phyloP scores from a whole-genome alignment of 2,888 invertebrate genomes.

The Tipula lateralis region DNA sequence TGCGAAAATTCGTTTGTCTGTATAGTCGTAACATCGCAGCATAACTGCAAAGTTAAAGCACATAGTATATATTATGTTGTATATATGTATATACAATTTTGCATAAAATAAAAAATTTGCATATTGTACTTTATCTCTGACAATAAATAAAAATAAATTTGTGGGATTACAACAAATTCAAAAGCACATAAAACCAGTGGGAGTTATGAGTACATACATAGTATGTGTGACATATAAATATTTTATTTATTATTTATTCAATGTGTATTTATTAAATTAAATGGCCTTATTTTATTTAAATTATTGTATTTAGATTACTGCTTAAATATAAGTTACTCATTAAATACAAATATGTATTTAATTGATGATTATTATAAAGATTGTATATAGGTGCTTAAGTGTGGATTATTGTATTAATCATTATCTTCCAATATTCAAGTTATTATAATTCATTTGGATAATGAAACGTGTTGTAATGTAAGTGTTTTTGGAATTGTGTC shows the following conservation, averaged over 20 bases:
- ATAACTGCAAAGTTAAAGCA: background rate
- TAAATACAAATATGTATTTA: background rate
- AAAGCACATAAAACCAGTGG: background rate
- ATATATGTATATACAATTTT: background rate
- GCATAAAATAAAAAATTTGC: background rate
- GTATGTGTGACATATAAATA: slow-evolving; percentile 1
- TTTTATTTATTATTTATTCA: background rate
- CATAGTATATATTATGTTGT: background rate
- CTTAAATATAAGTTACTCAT: background rate
- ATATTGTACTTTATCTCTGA: background rate
- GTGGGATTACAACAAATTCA: background rate
- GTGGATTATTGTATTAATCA: too few species aligned
- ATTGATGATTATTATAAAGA: too few species aligned
- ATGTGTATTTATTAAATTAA: background rate
- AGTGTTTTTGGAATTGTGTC: too few species aligned
- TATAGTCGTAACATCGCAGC: background rate
- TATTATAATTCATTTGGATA: too few species aligned
- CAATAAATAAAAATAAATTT: slow-evolving; percentile 1
- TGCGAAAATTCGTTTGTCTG: background rate
- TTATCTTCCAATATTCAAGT: too few species aligned
- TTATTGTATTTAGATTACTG: background rate
- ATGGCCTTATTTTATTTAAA: background rate
- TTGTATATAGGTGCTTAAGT: too few species aligned
- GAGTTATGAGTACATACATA: background rate
- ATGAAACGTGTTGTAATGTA: too few species aligned